phyloP scores from a whole-genome alignment of 2,797 vertebrate species.

The Hapalemur alaotrensis region DNA sequence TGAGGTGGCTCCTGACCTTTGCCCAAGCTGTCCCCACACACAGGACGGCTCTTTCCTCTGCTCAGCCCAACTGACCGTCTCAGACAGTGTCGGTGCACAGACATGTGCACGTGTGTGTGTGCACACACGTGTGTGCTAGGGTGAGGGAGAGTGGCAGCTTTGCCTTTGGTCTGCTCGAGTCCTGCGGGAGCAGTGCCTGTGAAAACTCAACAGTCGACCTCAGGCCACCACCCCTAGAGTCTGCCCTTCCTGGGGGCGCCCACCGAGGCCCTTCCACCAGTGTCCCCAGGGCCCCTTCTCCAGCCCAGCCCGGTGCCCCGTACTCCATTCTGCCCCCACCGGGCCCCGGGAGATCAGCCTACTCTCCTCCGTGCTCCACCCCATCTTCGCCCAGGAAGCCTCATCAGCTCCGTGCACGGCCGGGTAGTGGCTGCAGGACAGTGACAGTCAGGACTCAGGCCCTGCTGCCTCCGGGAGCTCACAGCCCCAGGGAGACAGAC shows the following conservation, averaged over 20 bases:
- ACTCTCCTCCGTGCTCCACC: not conserved
- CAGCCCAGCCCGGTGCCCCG: not conserved
- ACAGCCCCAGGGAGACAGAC: not conserved
- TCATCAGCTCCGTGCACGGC: not conserved
- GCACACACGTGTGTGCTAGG: accelerated
- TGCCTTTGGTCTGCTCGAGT: not conserved
- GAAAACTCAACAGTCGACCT: not conserved
- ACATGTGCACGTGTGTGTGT: not conserved
- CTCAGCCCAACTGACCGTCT: not conserved
- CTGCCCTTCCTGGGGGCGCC: not conserved
- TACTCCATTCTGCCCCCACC: not conserved
- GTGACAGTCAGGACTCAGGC: not conserved
- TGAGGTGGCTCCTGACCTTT: not conserved
- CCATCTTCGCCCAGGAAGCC: not conserved
- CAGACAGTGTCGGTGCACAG: not conserved
- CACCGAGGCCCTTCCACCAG: not conserved
- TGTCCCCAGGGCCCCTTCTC: not conserved
- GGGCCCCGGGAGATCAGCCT: too few relatives aligned
- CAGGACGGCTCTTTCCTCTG: not conserved
- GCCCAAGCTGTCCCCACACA: not conserved
- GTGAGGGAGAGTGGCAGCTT: accelerated
- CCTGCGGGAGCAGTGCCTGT: not conserved
- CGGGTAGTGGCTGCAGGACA: not conserved
- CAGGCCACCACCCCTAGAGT: not conserved
- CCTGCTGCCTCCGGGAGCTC: not conserved